phyloP scores from a whole-genome alignment of 2,888 invertebrate species.

The Erynnis tages region DNA sequence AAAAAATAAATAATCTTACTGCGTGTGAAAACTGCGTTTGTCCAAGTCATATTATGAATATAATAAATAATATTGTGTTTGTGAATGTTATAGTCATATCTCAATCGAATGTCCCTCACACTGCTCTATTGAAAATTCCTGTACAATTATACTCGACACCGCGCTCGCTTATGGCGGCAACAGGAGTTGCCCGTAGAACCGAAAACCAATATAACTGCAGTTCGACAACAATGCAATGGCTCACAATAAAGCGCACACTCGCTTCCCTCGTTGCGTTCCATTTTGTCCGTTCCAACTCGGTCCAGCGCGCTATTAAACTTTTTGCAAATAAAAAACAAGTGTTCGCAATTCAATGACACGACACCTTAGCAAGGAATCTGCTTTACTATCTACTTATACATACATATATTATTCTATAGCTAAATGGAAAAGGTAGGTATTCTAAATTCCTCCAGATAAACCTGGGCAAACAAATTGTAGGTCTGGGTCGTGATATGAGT shows the following conservation, averaged over 20 bases:
- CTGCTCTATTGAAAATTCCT: neutral
- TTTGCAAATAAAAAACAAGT: slow-evolving; percentile 17
- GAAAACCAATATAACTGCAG: slow-evolving; percentile 17
- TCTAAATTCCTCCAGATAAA: too few relatives aligned
- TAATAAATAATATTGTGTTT: too few relatives aligned
- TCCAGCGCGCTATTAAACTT: slow-evolving; percentile 18
- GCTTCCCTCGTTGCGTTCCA: neutral
- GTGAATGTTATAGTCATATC: too few relatives aligned
- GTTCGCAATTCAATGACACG: slow-evolving; percentile 13
- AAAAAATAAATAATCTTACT: too few relatives aligned
- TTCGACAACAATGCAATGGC: slow-evolving; percentile 5
- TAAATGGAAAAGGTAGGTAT: too few relatives aligned
- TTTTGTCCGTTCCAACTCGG: slow-evolving; percentile 9
- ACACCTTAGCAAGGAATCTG: neutral
- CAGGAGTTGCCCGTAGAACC: neutral
- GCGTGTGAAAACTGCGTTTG: too few relatives aligned
- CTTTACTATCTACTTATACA: too few relatives aligned
- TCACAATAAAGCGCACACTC: slow-evolving; percentile 14
- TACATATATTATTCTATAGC: too few relatives aligned
- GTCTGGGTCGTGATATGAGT: neutral
- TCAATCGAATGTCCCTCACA: neutral
- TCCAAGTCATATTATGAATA: too few relatives aligned
- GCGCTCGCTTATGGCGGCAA: neutral
- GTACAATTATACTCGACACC: neutral
- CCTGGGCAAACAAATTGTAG: too few relatives aligned